These are phyloP conservation scores for Myocastor coypus DNA, from an alignment of 2,113 vertebrate genomes.

Conservation along the genomic window DNA sequence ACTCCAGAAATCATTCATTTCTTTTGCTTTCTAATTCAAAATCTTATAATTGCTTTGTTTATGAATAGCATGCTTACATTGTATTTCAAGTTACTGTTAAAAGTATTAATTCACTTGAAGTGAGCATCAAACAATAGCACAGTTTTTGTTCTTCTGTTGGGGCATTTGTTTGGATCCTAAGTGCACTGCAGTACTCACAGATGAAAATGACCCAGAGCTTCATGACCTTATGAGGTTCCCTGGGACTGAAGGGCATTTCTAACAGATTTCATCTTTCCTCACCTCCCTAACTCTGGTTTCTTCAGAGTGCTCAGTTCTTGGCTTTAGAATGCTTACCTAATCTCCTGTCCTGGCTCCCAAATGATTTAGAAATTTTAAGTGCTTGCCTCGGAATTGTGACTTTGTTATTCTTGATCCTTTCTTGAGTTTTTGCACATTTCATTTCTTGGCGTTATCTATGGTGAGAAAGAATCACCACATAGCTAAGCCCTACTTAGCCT, in stretches of 20 bases:
- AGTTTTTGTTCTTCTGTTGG: neutral
- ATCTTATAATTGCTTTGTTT: neutral
- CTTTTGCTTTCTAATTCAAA: neutral
- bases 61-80: neutral
- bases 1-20: neutral
- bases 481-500: neutral
- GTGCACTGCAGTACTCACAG: neutral
- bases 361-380: neutral
- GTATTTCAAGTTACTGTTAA: neutral
- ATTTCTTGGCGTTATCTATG: neutral
- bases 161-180: neutral
- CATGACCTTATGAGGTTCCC: too few relatives aligned
- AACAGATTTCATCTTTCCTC: neutral
- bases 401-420: neutral
- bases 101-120: neutral
- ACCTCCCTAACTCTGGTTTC: neutral
- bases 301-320: neutral
- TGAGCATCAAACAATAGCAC: neutral
- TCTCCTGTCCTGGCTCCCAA: neutral
- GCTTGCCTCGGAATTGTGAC: neutral
- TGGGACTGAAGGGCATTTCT: neutral
- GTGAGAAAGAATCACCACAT: too few relatives aligned
- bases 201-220: neutral
- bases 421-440: neutral
- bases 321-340: neutral